These are phyloP conservation scores for Drosophila triauraria DNA, from an alignment of 1,140 invertebrate genomes.

Conservation along the genomic window DNA sequence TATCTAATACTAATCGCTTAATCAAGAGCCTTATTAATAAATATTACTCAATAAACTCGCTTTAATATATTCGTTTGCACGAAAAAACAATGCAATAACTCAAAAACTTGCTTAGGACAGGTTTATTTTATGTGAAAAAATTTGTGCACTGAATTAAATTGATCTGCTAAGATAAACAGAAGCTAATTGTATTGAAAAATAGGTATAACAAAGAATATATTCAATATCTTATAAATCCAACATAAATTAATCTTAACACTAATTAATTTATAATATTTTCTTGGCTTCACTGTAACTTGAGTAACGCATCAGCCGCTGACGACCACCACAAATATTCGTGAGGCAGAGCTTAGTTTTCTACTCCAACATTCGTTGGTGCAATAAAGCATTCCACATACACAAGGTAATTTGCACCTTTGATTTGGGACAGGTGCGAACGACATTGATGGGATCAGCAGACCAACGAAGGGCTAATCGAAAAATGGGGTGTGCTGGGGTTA, in stretches of 20 bases:
- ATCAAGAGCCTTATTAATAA: conserved; percentile 6
- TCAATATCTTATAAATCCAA: too few species aligned
- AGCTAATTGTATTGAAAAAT: too few species aligned
- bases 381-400: conserved; percentile 6
- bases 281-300: conserved; percentile 12
- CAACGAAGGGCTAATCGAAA: conserved; percentile 18
- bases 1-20: conserved; percentile 3
- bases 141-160: background rate
- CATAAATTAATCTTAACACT: too few species aligned
- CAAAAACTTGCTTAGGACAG: background rate
- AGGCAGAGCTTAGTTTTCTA: conserved; percentile 9
- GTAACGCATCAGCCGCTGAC: conserved; percentile 14
- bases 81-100: background rate
- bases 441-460: conserved; percentile 35
- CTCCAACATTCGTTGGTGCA: conserved; percentile 1
- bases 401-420: conserved; percentile 52
- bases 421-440: conserved; percentile 41
- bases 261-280: background rate
- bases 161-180: too few species aligned
- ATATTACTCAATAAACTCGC: background rate
- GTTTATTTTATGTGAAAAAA: background rate
- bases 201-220: too few species aligned
- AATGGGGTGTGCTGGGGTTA: conserved; percentile 1
- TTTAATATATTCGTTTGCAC: background rate
- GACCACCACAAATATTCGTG: conserved; percentile 40